Percentiles rank a stretch among this genome's conserved stretches.
Evolutionary conservation across 2,113 vertebrate genomes (phyloP).

Genomic region (Malurus elegans): DNA sequence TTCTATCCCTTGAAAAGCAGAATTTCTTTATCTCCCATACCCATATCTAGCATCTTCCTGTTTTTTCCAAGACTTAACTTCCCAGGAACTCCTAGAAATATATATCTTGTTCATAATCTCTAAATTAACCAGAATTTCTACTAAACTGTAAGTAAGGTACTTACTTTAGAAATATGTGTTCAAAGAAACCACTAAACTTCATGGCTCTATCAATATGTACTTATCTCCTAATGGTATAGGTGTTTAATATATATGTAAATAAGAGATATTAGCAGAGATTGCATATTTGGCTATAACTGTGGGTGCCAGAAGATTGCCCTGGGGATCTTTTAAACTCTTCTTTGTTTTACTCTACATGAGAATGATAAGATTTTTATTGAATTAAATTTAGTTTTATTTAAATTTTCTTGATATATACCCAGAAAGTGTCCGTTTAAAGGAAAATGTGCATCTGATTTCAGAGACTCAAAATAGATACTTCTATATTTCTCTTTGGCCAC

Average conservation of each 20-base stretch:
- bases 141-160: slow-evolving; percentile 1
- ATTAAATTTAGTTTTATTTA: slow-evolving; percentile 46
- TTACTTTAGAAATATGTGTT: slow-evolving; percentile 40
- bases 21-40: not conserved
- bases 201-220: slow-evolving; percentile 29
- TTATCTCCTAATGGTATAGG: slow-evolving; percentile 41
- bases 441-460: slow-evolving; percentile 28
- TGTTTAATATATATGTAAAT: slow-evolving; percentile 60
- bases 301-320: slow-evolving; percentile 19
- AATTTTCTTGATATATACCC: slow-evolving; percentile 11
- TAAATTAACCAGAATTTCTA: slow-evolving; percentile 31
- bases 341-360: slow-evolving; percentile 45
- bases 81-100: not conserved
- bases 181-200: slow-evolving; percentile 39
- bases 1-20: not conserved
- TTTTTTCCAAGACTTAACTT: not conserved
- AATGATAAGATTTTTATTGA: slow-evolving; percentile 22
- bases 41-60: not conserved
- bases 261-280: slow-evolving; percentile 58
- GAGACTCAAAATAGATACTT: not conserved
- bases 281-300: slow-evolving; percentile 30
- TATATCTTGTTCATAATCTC: not conserved
- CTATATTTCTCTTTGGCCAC: not conserved
- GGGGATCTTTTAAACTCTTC: slow-evolving; percentile 20
- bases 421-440: slow-evolving; percentile 16